Percentiles rank a stretch among this genome's conserved stretches.
phyloP scores from a whole-genome alignment of 2,113 vertebrate species.

The Cheirogaleus medius region DNA sequence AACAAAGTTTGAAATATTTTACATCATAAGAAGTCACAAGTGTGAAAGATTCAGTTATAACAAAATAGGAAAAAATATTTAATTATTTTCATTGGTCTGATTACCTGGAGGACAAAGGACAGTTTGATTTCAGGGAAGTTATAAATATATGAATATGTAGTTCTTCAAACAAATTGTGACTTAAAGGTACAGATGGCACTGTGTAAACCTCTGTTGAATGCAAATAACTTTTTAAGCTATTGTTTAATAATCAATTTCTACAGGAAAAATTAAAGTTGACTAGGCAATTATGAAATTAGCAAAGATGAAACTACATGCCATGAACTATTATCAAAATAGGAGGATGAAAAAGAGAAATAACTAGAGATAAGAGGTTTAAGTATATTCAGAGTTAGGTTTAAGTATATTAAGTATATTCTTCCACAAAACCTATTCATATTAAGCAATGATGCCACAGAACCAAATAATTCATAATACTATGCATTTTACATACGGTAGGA shows the following conservation, averaged over 20 bases:
- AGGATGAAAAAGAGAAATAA: not conserved
- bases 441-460: not conserved
- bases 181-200: not conserved
- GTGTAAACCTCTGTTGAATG: not conserved
- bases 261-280: not conserved
- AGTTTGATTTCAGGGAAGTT: not conserved
- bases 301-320: not conserved
- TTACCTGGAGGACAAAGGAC: not conserved
- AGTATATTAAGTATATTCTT: not conserved
- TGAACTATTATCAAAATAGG: not conserved
- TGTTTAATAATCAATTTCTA: not conserved
- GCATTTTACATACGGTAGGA: not conserved
- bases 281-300: not conserved
- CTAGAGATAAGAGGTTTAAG: not conserved
- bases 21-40: not conserved
- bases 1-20: not conserved
- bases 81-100: not conserved
- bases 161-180: not conserved
- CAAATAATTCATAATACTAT: not conserved
- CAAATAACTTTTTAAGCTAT: not conserved
- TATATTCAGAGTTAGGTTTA: not conserved
- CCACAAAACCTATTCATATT: not conserved
- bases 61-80: not conserved
- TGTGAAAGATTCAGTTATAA: not conserved
- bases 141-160: not conserved